Conservation (phyloP, 2,797 vertebrate species). For the Sebastes itinus region DNA sequence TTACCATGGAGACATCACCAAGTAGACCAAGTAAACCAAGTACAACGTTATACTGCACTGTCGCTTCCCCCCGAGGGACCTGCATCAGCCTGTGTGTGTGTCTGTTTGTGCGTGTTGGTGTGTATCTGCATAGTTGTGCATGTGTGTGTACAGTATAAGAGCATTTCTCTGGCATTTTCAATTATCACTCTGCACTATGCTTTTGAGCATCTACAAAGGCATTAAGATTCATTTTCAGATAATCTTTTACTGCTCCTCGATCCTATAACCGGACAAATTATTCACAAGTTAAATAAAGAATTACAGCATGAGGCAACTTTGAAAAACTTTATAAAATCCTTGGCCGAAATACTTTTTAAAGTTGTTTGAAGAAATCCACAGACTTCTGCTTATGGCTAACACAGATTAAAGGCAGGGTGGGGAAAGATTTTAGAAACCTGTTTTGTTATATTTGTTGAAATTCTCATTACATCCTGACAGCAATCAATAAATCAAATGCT, state of each 20-base stretch:
- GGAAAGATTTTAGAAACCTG: too few relatives aligned
- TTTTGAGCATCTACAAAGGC: background rate
- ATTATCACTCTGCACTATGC: background rate
- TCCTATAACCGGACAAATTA: background rate
- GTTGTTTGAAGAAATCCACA: background rate
- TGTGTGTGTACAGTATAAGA: background rate
- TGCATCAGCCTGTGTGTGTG: slow-evolving; percentile 22
- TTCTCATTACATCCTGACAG: too few relatives aligned
- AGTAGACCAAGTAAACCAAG: slow-evolving; percentile 64
- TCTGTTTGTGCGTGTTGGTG: background rate
- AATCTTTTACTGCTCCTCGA: background rate
- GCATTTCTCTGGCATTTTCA: background rate
- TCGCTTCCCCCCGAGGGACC: slow-evolving; percentile 38
- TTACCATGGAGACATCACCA: slow-evolving; percentile 78
- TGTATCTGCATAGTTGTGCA: background rate
- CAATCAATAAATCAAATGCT: too few relatives aligned
- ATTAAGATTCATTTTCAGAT: background rate
- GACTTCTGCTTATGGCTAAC: background rate
- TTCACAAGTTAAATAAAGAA: background rate
- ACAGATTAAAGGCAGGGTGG: background rate
- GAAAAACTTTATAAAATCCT: background rate
- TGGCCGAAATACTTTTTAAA: background rate
- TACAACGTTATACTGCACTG: slow-evolving; percentile 43
- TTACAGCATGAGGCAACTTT: background rate
- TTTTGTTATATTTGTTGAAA: too few relatives aligned